phyloP scores from a whole-genome alignment of 2,888 invertebrate species.

The Sepiola atlantica region DNA sequence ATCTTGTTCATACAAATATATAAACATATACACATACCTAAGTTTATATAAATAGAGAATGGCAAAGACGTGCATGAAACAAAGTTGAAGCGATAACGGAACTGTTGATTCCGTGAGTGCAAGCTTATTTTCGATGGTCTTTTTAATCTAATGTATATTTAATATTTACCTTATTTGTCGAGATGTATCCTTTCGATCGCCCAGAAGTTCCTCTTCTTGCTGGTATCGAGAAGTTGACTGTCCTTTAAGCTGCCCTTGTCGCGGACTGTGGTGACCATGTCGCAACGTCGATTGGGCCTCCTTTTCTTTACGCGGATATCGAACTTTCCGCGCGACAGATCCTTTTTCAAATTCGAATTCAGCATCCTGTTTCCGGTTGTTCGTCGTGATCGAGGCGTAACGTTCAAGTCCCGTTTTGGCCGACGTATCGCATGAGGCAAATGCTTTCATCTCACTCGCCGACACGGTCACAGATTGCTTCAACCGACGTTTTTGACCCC shows the following conservation, averaged over 20 bases:
- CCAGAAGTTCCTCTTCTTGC: background rate
- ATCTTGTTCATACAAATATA: too few species aligned
- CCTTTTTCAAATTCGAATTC: background rate
- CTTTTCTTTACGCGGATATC: background rate
- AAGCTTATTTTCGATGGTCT: too few species aligned
- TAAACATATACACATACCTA: too few species aligned
- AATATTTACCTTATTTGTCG: background rate
- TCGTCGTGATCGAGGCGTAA: background rate
- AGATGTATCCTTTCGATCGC: background rate
- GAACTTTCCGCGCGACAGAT: background rate
- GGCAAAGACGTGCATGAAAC: too few species aligned
- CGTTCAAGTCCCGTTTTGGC: background rate
- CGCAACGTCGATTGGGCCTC: background rate
- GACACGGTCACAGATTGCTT: background rate
- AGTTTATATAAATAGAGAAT: too few species aligned
- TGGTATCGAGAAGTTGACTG: background rate
- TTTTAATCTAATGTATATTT: background rate
- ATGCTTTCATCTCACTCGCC: background rate
- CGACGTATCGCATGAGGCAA: background rate
- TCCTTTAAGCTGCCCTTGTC: background rate
- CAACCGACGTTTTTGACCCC: background rate
- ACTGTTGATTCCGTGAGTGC: too few species aligned
- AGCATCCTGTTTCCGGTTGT: background rate
- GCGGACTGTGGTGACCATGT: background rate
- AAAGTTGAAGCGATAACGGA: too few species aligned